Conservation (phyloP, 2,888 invertebrate genomes). For the Linnaemya vulpina region DNA sequence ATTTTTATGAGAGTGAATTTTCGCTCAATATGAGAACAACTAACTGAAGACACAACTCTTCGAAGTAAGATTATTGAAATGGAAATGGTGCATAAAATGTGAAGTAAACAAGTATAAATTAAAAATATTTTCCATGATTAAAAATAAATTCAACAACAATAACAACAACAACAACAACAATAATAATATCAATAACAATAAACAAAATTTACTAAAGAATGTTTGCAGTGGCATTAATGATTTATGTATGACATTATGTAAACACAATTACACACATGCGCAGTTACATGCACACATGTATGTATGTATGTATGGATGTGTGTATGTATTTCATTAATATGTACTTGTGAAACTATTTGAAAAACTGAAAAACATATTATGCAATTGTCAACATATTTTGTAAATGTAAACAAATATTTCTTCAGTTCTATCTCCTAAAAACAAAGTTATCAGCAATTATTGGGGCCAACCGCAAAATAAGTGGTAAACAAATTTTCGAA, state of each 20-base stretch:
- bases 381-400: not conserved
- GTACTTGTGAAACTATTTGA: not conserved
- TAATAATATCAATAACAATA: constrained; percentile 48
- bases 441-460: not conserved
- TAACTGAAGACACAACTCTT: constrained; percentile 57
- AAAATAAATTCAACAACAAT: constrained; percentile 53
- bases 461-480: not conserved
- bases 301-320: not conserved
- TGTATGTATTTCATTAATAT: not conserved
- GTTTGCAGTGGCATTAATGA: constrained; percentile 46
- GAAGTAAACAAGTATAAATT: constrained; percentile 69
- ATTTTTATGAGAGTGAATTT: constrained; percentile 57
- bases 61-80: constrained; percentile 53
- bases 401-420: not conserved
- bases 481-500: not conserved
- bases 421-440: not conserved
- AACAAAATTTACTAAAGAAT: constrained; percentile 39
- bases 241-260: not conserved
- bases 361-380: too few species aligned
- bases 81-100: constrained; percentile 70
- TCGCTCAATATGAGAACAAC: constrained; percentile 54
- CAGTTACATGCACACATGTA: not conserved
- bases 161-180: constrained; percentile 40
- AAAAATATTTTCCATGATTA: constrained; percentile 63
- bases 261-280: too few species aligned